Evolutionary conservation across 2,888 invertebrate genomes (phyloP), one percentile per base, ranked within the genome.

Genomic region (Calameuta filiformis): DNA sequence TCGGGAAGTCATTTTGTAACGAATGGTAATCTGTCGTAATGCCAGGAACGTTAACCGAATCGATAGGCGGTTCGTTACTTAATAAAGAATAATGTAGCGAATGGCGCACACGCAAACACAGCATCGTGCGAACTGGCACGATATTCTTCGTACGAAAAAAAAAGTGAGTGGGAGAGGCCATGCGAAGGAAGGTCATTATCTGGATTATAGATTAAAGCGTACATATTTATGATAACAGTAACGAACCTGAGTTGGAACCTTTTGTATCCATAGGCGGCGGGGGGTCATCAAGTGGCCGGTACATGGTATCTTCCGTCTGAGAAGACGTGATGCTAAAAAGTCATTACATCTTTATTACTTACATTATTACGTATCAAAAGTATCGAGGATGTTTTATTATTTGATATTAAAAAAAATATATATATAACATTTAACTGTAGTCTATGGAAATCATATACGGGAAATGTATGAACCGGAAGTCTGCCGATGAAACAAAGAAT

Each of bases 261-360:
- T 95, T 91, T 97, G 97, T 78, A 97, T 94, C 93, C 97, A 96
- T 81, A 97, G 93, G 85, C 96, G 94, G 85, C 97, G 94, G 79
- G 97, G 97, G 86, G 97, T 96, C 94, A 97, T 95, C 89, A 97
- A 93, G 89, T 97, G 97, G 77, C 97, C 97, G 30, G 97, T 96
- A 93, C 97, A 97, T 75, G 97, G 97, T 82, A 97, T 95, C 90
- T 96, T 96, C 82, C 96, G 94, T 82, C 97, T 95, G 77, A 97
- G 93, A 89, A 97, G 94, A 86, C 96, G 94, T 76, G 97, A 96
- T 84, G 97, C 97, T 97, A 23, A 56, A 56, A 56, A 56, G 2
- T 40, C 23, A 56, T 56, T 56, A 56, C 23, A 56, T 56, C 23
- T 23, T 23, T n/a, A n/a, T n/a, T n/a, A n/a, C n/a, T n/a, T n/a